Evolutionary conservation across 2,888 invertebrate species (phyloP), one percentile per base, ranked within the genome.

Genomic region (Netelia virgata): DNA sequence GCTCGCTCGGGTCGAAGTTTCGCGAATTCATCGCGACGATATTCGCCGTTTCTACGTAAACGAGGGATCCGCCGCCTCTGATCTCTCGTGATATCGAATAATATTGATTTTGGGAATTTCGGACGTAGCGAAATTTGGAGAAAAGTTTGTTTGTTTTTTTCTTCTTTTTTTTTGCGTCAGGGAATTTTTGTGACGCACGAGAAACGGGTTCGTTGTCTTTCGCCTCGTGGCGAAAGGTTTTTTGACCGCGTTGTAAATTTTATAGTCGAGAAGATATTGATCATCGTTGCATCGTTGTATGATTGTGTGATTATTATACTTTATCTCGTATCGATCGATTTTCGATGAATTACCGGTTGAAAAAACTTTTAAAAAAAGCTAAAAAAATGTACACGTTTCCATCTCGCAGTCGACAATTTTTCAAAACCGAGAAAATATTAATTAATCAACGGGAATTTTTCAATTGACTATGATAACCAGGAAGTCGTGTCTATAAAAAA

Each of bases 1-100:
- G 87, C 70, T 85, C 2, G 64, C 18, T 66, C 57, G 80, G 73
- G 61, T 28, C 64, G 86, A 55, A 83, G 11, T 28, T 47, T 14
- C 47, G 47, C 47, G 47, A 47, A 47, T 47, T 47, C 47, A 47
- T 47, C 47, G 11, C 47, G 47, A 14, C 47, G 47, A 16, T 68
- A 28, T 59, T 18, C 59, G 9, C 2, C 6, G 18, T 28, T 59
- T 59, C 20, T 14, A 6, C 64, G 41, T 20, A 50, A 28, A 9
- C 55, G 23, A 64, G 55, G 41, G 41, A 41, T 16, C 36, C 5
- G 41, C 11, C n/a, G 20, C 20, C 16, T 20, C 3, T 14, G 53
- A 41, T 64, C 28, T 28, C 28, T 74, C 14, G 23, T 59, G 16
- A 68, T 59, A 8, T 47, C 16, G 14, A 69, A 77, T 28, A 59